Evolutionary conservation across 2,797 vertebrate species (phyloP).

Genomic region (Macropodus opercularis): DNA sequence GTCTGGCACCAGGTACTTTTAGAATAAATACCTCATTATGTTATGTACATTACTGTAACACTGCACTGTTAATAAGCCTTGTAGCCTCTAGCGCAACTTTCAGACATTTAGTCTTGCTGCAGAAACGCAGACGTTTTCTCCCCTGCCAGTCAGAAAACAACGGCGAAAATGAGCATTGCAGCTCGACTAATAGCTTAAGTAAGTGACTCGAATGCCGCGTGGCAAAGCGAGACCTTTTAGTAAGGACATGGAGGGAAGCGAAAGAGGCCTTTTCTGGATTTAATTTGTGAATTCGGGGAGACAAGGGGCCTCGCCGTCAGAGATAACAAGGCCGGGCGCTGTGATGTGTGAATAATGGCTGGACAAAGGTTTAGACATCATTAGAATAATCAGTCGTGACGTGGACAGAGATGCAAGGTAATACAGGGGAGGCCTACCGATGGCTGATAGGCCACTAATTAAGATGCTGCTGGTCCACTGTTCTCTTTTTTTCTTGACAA

Average conservation of each 20-base stretch:
- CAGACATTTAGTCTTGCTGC: constrained; percentile 3
- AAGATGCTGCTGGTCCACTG: constrained; percentile 43
- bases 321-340: constrained; percentile 68
- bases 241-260: constrained; percentile 28
- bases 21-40: not conserved
- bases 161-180: constrained; percentile 22
- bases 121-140: constrained; percentile 47
- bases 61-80: not conserved
- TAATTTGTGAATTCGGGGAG: constrained; percentile 66
- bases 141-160: constrained; percentile 31
- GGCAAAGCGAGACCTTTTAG: constrained; percentile 48
- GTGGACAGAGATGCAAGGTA: constrained; percentile 43
- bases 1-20: not conserved
- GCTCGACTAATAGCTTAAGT: constrained; percentile 53
- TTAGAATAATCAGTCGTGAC: constrained; percentile 73
- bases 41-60: not conserved
- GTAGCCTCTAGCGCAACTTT: not conserved
- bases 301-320: constrained; percentile 59
- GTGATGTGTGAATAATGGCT: constrained; percentile 71
- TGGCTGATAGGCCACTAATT: constrained; percentile 49
- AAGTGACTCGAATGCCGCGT: constrained; percentile 52
- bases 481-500: constrained; percentile 38
- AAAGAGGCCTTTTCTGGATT: constrained; percentile 44
- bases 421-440: constrained; percentile 38
- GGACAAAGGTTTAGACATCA: constrained; percentile 73